Base-by-base conservation (phyloP, 1,140 invertebrate species). In the Sesamia nonagrioides region DNA sequence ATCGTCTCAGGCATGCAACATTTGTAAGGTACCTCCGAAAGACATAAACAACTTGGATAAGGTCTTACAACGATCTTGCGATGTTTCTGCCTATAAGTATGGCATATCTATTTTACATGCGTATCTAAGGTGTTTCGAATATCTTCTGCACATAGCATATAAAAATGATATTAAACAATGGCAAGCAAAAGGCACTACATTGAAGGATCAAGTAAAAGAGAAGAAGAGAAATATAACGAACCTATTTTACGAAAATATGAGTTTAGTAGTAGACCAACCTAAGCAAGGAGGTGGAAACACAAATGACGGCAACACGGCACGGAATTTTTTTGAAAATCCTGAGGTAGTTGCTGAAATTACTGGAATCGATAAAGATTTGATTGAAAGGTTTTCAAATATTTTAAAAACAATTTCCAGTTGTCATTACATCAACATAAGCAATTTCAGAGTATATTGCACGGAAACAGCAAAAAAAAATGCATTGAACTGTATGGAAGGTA, bases 21-120 rank as follows among this genome's bases (percentile, higher is more conserved):
- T 68, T 11, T 68, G 63, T 48, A 50, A 50, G 13, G 63, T 40
- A 18, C 48, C 63, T 13, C 63, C 63, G 9, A 68, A 68, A 13
- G 63, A 48, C n/a, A 48, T 68, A n/a, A 50, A 68, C 63, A 68
- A 68, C 17, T n/a, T 68, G 17, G 15, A 50, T n/a, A 21, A 27
- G 7, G 5, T 68, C 9, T 15, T 21, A 21, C n/a, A 15, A 9
- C 18, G 42, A 68, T n/a, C 40, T 15, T 21, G 13, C 42, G 11
- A 11, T 11, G 18, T 27, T 13, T 13, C 11, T 68, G 11, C 9
- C 2, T 27, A 48, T 68, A 15, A 68, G 6, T 68, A 48, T 50
- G 42, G 63, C 2, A 6, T 50, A 68, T 68, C 63, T 18, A 21
- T 13, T 48, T 27, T 68, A 48, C 63, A 68, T 48, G 45, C 63